Base-by-base conservation (phyloP, 2,113 vertebrate genomes). In the Lipophrys pholis region DNA sequence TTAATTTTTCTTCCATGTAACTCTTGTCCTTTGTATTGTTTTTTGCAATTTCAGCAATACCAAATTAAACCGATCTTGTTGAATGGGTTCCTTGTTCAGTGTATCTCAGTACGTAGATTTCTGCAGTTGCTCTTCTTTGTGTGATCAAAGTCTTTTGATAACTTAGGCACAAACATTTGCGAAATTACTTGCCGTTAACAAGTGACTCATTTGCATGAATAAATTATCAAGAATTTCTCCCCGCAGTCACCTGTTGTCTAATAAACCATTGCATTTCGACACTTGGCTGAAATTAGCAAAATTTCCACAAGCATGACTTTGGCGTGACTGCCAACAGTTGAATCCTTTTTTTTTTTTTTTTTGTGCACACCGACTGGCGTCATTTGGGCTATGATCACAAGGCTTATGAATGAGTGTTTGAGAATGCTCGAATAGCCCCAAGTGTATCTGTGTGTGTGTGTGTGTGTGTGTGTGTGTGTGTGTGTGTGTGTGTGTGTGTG, bases 371-470 rank as follows among this genome's bases (percentile, higher is more conserved):
- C 75, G 35, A 65, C 52, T 49, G 49, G 49, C 46, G 10, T 78
- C 73, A 70, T 75, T 52, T 39, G 52, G 49, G 68, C 56, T 69
- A 52, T 61, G 55, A 89, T 87, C 90, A 96, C 95, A 95, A 95
- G 95, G 92, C 88, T 81, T 65, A 54, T 83, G 72, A 85, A 63
- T 66, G 69, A 80, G 57, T 15, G 51, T 75, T 69, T 51, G 55
- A 71, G 52, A 85, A 58, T 63, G 55, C 58, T 65, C n/a, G 35
- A 63, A 12, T 35, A 70, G 57, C 74, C 71, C 79, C 49, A 50
- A 83, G 81, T 80, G 72, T 73, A 38, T 56, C 6, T 51, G 58
- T 62, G 60, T 45, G 68, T 80, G 59, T 46, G 6, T 71, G 21
- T 77, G 45, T 60, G 46, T 68, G 58, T 65, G 38, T 62, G 45